A percentile compares a stretch with the other conserved stretches of the same genome.
Evolutionary conservation across 2,888 invertebrate species (phyloP).

Genomic region (Acronicta alni): DNA sequence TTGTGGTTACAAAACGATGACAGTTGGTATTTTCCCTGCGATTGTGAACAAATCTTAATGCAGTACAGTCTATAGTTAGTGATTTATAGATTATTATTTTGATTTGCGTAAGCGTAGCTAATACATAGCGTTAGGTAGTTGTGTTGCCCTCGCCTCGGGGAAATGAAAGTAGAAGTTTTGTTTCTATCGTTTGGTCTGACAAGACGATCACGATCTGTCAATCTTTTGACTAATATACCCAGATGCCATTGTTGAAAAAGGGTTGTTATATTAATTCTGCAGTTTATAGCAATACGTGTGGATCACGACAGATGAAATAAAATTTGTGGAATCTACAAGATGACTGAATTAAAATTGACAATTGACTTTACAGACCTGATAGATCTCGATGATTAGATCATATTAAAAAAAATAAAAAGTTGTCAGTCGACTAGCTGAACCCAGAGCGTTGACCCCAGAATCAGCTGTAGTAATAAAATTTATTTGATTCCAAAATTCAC

Average conservation of each 20-base stretch:
- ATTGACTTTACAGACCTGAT: too few relatives aligned
- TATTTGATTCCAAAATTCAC: too few relatives aligned
- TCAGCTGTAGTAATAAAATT: too few relatives aligned
- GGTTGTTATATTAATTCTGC: neutral
- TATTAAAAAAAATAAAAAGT: too few relatives aligned
- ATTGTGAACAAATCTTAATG: constrained; percentile 38
- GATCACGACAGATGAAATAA: too few relatives aligned
- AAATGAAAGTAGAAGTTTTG: constrained; percentile 63
- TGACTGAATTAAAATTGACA: too few relatives aligned
- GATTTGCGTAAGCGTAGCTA: constrained; percentile 45
- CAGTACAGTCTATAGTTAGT: constrained; percentile 10
- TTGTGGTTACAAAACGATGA: constrained; percentile 25
- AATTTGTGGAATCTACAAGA: too few relatives aligned
- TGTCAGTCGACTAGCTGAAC: too few relatives aligned
- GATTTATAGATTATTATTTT: constrained; percentile 40
- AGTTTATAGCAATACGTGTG: neutral
- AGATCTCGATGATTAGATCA: too few relatives aligned
- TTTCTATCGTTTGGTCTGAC: constrained; percentile 59
- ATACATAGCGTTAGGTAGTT: constrained; percentile 26
- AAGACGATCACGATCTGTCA: constrained; percentile 61
- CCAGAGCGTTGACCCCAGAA: too few relatives aligned
- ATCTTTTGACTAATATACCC: constrained; percentile 55
- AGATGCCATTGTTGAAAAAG: constrained; percentile 33
- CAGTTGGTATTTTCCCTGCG: constrained; percentile 26
- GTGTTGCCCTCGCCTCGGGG: constrained; percentile 37